phyloP scores from a whole-genome alignment of 1,140 invertebrate species.

The Drosophila persimilis region DNA sequence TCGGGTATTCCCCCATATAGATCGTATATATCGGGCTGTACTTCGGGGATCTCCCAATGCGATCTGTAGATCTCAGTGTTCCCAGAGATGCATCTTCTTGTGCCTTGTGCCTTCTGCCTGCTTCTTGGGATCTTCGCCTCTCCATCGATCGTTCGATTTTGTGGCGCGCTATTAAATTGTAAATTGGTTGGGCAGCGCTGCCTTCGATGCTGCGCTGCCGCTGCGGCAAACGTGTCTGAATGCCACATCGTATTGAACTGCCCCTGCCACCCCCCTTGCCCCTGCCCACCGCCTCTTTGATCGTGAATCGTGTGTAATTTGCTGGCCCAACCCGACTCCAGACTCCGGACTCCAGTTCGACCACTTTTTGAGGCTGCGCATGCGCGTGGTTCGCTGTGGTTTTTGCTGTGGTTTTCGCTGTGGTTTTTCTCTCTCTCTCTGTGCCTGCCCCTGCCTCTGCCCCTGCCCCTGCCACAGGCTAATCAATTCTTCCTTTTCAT shows the following conservation, averaged over 20 bases:
- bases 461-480: slow-evolving; percentile 22
- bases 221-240: slow-evolving; percentile 75
- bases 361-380: slow-evolving; percentile 37
- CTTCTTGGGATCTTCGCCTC: slow-evolving; percentile 1
- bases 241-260: slow-evolving; percentile 54
- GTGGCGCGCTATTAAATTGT: slow-evolving; percentile 78
- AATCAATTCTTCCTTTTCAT: slow-evolving; percentile 67
- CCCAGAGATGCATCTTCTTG: slow-evolving; percentile 8
- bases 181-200: slow-evolving; percentile 75
- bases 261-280: too few relatives aligned
- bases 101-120: too few relatives aligned
- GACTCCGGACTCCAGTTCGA: slow-evolving; percentile 4
- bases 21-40: too few relatives aligned
- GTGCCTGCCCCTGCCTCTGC: background rate
- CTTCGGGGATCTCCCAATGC: background rate
- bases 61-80: slow-evolving; percentile 7
- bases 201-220: slow-evolving; percentile 28
- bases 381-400: slow-evolving; percentile 37
- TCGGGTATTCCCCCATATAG: too few relatives aligned
- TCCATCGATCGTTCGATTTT: slow-evolving; percentile 72
- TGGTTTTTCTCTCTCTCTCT: slow-evolving; percentile 29
- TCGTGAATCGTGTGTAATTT: slow-evolving; percentile 76
- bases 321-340: slow-evolving; percentile 48
- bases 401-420: slow-evolving; percentile 50
- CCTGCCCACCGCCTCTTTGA: background rate